Conservation (phyloP, 2,113 vertebrate species). For the Meriones unguiculatus region DNA sequence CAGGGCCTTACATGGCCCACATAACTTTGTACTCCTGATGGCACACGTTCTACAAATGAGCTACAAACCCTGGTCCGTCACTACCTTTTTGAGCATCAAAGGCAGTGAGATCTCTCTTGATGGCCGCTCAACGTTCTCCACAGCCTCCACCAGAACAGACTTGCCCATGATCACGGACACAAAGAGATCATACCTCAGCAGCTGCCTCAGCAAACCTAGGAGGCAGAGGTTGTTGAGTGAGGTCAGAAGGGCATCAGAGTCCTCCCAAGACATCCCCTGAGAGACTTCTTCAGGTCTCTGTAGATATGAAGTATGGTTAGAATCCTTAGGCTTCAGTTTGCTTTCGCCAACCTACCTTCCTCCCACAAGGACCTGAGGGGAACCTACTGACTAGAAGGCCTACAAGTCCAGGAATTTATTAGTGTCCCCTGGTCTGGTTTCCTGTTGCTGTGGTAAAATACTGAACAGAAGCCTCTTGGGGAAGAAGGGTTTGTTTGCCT, state of each 20-base stretch:
- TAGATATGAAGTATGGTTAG: not conserved
- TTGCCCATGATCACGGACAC: conserved; percentile 93
- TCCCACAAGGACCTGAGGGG: not conserved
- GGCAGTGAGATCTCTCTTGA: conserved; percentile 89
- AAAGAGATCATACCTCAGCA: conserved; percentile 91
- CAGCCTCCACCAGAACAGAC: conserved; percentile 73
- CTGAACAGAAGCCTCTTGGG: not conserved
- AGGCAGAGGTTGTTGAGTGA: not conserved
- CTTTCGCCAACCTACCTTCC: not conserved
- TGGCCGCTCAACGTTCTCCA: conserved; percentile 72
- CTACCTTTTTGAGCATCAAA: conserved; percentile 96
- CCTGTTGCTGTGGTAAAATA: not conserved
- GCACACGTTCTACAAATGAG: not conserved
- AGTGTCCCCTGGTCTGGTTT: not conserved
- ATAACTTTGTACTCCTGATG: not conserved
- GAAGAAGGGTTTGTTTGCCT: not conserved
- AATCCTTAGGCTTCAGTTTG: not conserved
- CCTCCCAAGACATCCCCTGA: not conserved
- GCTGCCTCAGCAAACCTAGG: conserved; percentile 92
- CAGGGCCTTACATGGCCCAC: not conserved
- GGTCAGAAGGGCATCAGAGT: not conserved
- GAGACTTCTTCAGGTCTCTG: not conserved
- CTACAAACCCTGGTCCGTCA: not conserved
- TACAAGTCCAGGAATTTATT: not conserved
- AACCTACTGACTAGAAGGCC: not conserved